These are phyloP conservation scores for Morus bassanus DNA, from an alignment of 2,797 vertebrate species.

Conservation along the genomic window DNA sequence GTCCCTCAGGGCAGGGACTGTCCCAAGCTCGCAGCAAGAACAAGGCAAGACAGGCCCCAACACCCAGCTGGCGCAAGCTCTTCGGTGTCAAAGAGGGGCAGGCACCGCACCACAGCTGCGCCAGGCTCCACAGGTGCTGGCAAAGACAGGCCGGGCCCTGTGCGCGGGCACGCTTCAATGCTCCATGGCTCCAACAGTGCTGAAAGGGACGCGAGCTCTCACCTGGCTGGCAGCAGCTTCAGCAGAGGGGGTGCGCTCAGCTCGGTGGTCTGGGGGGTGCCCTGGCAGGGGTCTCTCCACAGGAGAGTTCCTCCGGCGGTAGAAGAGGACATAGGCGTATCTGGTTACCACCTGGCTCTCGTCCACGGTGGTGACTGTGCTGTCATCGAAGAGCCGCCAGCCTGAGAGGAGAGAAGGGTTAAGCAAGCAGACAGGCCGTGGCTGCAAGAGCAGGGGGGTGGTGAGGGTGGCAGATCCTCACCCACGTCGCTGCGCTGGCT, in stretches of 20 bases:
- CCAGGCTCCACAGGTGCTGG: neutral
- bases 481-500: constrained; percentile 98
- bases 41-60: neutral
- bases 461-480: constrained; percentile 68
- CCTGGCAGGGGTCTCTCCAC: constrained; percentile 90
- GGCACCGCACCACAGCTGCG: neutral
- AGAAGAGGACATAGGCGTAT: constrained; percentile 97
- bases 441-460: neutral
- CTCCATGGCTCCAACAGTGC: neutral
- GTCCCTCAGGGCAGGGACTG: neutral
- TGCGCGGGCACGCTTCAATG: rapidly evolving
- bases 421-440: neutral
- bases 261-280: constrained; percentile 74
- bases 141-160: neutral
- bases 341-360: constrained; percentile 98
- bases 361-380: constrained; percentile 95
- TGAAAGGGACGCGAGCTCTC: constrained; percentile 54
- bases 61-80: rapidly evolving
- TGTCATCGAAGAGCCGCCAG: constrained; percentile 98
- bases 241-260: constrained; percentile 77
- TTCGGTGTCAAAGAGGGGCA: neutral
- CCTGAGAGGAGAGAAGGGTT: constrained; percentile 74
- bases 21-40: neutral
- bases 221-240: constrained; percentile 94
- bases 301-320: constrained; percentile 94